Conservation (phyloP, 2,113 vertebrate genomes). For the Potamarius usumacintae region DNA sequence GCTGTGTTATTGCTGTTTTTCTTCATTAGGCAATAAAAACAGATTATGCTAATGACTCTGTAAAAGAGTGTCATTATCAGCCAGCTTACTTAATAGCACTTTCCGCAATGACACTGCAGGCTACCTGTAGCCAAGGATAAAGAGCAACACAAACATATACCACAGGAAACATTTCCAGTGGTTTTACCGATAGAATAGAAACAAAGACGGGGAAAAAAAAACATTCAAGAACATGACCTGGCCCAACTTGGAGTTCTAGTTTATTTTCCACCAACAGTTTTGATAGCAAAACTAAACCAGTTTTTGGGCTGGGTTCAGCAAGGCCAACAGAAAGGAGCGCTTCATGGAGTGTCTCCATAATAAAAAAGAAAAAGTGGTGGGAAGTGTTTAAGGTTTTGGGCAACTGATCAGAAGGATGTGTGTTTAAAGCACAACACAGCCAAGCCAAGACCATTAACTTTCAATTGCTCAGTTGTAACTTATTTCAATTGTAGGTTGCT, state of each 20-base stretch:
- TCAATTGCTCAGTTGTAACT: background rate
- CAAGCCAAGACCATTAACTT: background rate
- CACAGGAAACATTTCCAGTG: background rate
- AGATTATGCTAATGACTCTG: constrained; percentile 41
- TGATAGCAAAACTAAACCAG: no score
- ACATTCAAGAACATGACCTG: background rate
- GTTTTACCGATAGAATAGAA: background rate
- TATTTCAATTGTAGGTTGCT: background rate
- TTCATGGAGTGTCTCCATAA: no score
- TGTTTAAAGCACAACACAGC: background rate
- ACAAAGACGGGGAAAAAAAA: background rate
- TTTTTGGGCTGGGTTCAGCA: no score
- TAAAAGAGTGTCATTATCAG: constrained; percentile 45
- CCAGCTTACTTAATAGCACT: constrained; percentile 41
- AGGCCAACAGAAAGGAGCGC: no score
- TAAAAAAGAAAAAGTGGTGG: no score
- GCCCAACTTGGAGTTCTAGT: background rate
- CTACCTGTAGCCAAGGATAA: constrained; percentile 36
- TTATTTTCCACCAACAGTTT: background rate
- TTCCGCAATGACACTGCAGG: constrained; percentile 32
- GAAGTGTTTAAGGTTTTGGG: no score
- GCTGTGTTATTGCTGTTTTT: constrained; percentile 50
- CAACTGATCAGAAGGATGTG: no score
- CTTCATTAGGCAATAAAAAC: constrained; percentile 50
- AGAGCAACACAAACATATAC: constrained; percentile 20